Evolutionary conservation across 2,888 invertebrate genomes (phyloP).

Genomic region (Euzophera pinguis): DNA sequence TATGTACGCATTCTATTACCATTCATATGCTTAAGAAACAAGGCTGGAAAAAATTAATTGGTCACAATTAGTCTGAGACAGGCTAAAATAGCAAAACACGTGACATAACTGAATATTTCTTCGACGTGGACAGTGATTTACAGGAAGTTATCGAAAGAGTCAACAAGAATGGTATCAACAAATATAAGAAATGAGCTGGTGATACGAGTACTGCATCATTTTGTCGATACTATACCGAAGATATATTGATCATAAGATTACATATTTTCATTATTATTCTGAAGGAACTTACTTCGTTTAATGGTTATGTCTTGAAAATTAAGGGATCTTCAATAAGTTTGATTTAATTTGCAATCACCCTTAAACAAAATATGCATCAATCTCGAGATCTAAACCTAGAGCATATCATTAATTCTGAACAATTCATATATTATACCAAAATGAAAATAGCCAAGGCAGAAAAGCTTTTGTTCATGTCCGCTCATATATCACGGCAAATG

Average conservation of each 20-base stretch:
- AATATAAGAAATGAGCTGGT: too few species aligned
- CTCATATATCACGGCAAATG: slow-evolving; percentile 1
- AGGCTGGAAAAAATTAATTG: slow-evolving; percentile 1
- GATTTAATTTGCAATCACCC: too few species aligned
- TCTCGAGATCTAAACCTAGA: background rate
- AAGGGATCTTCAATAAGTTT: too few species aligned
- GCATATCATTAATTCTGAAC: background rate
- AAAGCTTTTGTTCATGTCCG: background rate
- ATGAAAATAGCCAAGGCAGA: background rate
- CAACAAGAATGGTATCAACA: background rate
- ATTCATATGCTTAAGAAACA: slow-evolving; percentile 1
- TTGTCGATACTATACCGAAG: too few species aligned
- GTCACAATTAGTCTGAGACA: slow-evolving; percentile 2
- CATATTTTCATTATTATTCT: too few species aligned
- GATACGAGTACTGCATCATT: too few species aligned
- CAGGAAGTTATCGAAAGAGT: background rate
- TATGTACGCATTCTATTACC: slow-evolving; percentile 53
- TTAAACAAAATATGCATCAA: too few species aligned
- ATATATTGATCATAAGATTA: too few species aligned
- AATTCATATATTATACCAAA: background rate
- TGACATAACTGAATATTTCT: background rate
- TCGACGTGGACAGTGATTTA: background rate
- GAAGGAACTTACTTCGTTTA: too few species aligned
- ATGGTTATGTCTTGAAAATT: too few species aligned
- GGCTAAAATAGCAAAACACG: background rate